phyloP scores from a whole-genome alignment of 2,888 invertebrate genomes.

The Dolomedes plantarius region DNA sequence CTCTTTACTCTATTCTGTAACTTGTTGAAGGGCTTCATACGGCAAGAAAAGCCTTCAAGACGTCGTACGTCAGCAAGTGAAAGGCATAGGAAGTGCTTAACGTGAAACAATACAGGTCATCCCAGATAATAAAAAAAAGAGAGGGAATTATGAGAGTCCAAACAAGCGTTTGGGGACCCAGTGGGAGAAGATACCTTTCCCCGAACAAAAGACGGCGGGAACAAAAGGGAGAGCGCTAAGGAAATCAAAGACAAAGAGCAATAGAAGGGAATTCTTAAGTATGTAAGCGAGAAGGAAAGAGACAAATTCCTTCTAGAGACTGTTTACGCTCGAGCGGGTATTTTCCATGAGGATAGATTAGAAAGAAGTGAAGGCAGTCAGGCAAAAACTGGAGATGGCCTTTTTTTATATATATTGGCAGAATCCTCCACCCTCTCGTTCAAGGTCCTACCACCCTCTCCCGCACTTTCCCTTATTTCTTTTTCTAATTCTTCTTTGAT shows the following conservation, averaged over 20 bases:
- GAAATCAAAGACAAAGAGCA: constrained; percentile 60
- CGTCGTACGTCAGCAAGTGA: too few species aligned
- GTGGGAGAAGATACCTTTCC: background rate
- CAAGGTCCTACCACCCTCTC: background rate
- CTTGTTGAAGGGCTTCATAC: too few species aligned
- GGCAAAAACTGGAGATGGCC: constrained; percentile 57
- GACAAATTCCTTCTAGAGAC: constrained; percentile 64
- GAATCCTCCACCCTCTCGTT: background rate
- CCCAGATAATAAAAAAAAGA: background rate
- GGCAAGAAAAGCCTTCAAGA: background rate
- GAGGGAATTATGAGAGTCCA: background rate
- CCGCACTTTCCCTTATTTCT: constrained; percentile 17
- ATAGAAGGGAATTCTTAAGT: constrained; percentile 60
- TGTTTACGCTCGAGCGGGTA: constrained; percentile 57
- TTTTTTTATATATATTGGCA: constrained; percentile 28
- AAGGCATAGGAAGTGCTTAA: background rate
- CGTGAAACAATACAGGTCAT: background rate
- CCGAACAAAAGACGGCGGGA: background rate
- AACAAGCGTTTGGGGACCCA: background rate
- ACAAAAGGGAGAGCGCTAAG: constrained; percentile 40
- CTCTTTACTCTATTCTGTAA: too few species aligned
- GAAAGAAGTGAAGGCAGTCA: constrained; percentile 44
- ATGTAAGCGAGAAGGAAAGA: constrained; percentile 50
- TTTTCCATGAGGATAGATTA: constrained; percentile 62
- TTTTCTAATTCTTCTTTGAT: constrained; percentile 58